Evolutionary conservation across 2,797 vertebrate species (phyloP), one percentile per base, ranked within the genome.

Genomic region (Ptychobarbus kaznakovi): DNA sequence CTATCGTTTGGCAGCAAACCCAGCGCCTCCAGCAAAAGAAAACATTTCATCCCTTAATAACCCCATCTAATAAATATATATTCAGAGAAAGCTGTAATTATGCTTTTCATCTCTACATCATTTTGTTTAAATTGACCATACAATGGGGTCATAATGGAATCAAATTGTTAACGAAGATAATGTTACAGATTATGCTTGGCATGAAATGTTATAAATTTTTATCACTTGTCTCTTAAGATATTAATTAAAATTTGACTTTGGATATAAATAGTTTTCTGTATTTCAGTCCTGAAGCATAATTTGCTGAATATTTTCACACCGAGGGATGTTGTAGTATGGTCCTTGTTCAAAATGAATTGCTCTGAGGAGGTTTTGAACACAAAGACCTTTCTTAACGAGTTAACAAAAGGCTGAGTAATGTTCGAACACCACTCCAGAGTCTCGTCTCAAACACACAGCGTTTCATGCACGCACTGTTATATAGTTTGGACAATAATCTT

Each of bases 61-160:
- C n/a, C 56, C 11, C 40, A 9, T 25, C 40, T 32, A 65, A 46
- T 46, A 65, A 65, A 79, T 32, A 65, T 65, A 32, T 46, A 79
- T 65, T 28, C 40, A 65, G n/a, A 46, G 40, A 32, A 65, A 32
- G 40, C 77, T 46, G n/a, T 79, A 65, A 79, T 65, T 46, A 32
- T 65, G 40, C 38, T 63, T 42, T 79, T 28, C n/a, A 79, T 58
- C 2, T 56, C 32, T 22, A 38, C 51, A 40, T 56, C 1, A 32
- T 58, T 58, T 25, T 9, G 11, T 58, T 51, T 77, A n/a, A 77
- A 77, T 25, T 25, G 13, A 6, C 25, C 25, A 28, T 28, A 63
- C 28, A 28, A 32, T 1, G 6, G 16, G 20, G 53, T 58, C 32
- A 56, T 77, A 40, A 58, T 15, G 32, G 11, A 58, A 56, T 76